Evolutionary conservation across 2,888 invertebrate genomes (phyloP), one percentile per base, ranked within the genome.

Genomic region (Dyspetes luteomarginatus): DNA sequence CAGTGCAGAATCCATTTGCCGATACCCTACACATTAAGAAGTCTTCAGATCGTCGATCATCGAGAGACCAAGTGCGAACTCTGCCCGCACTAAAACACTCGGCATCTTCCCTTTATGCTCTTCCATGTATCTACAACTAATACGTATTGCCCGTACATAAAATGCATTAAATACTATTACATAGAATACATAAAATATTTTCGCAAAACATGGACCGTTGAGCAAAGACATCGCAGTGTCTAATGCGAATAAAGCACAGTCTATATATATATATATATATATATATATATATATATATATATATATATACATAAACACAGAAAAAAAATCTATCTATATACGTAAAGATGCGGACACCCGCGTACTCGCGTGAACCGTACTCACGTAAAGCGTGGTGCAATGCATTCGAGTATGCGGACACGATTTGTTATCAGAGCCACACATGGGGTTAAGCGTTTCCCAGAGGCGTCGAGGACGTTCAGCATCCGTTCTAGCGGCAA

Each of bases 361-460:
- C 48, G 78, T 58, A 48, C 30, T 45, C 64, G 75, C 62, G 56
- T 75, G 30, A 65, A 73, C 60, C 73, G 71, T n/a, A n/a, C n/a
- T n/a, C n/a, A n/a, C n/a, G n/a, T n/a, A n/a, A n/a, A n/a, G n/a
- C n/a, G n/a, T n/a, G n/a, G n/a, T 72, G 79, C 56, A 62, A 77
- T 74, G 77, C 52, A 52, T 68, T 43, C 82, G 84, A 87, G 89
- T 87, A 90, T 88, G 90, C 90, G 89, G 87, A 88, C 87, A 83
- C 88, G 89, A 90, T 90, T 89, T 88, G 88, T 88, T 88, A 90
- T 90, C 90, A 85, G 86, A 85, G 85, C 3, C 36, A 83, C n/a
- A 83, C 75, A 67, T 82, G 84, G 85, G 88, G 88, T 88, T 90
- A 88, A 90, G 85, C 86, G 88, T 88, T 90, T 89, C 88, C 86